phyloP scores from a whole-genome alignment of 1,140 invertebrate species.

The Pinna nobilis region DNA sequence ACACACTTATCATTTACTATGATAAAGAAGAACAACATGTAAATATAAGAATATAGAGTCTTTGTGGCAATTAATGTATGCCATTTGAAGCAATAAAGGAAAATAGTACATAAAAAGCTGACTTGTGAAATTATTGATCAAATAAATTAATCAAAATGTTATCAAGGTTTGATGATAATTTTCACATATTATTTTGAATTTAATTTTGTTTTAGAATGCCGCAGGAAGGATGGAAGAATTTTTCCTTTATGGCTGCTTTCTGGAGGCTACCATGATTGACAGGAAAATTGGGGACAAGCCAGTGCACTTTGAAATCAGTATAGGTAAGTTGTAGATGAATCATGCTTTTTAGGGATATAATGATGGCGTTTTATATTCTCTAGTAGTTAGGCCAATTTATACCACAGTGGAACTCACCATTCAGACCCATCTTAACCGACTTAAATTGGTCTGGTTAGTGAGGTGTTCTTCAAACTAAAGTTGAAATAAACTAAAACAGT shows the following conservation, averaged over 20 bases:
- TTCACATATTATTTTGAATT: background rate
- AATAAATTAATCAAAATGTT: too few relatives aligned
- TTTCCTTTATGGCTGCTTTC: conserved; percentile 86
- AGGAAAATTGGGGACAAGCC: conserved; percentile 87
- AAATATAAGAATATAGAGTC: too few relatives aligned
- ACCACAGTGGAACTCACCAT: background rate
- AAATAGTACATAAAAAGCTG: background rate
- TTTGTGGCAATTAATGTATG: too few relatives aligned
- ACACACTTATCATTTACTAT: too few relatives aligned
- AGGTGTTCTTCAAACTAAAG: too few relatives aligned
- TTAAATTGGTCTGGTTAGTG: too few relatives aligned
- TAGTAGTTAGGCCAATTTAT: background rate
- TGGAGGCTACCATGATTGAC: conserved; percentile 92
- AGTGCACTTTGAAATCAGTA: conserved; percentile 89
- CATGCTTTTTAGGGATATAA: background rate
- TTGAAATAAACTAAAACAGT: too few relatives aligned
- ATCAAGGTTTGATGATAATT: too few relatives aligned
- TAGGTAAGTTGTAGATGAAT: conserved; percentile 75
- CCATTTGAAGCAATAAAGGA: too few relatives aligned
- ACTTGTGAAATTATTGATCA: too few relatives aligned
- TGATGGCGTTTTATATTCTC: background rate
- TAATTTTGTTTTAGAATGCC: conserved; percentile 60
- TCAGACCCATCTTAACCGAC: too few relatives aligned
- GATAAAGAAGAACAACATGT: background rate
- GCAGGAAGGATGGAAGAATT: conserved; percentile 77